phyloP scores from a whole-genome alignment of 2,888 invertebrate genomes.

The Tupiocoris notatus region DNA sequence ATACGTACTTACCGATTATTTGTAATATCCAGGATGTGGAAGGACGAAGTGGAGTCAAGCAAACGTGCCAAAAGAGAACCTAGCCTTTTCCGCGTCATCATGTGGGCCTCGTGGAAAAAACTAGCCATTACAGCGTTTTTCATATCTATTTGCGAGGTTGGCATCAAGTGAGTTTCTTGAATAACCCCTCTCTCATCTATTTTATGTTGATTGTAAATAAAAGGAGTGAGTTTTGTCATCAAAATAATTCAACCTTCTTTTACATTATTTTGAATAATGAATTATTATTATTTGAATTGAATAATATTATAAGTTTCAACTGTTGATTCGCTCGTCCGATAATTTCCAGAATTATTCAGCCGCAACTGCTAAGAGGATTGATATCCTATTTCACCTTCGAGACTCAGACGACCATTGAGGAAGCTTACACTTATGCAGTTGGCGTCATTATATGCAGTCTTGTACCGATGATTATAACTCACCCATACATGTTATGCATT shows the following conservation, averaged over 20 bases:
- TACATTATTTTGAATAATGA: too few species aligned
- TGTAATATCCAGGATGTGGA: conserved; percentile 61
- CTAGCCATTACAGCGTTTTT: conserved; percentile 64
- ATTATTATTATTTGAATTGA: too few species aligned
- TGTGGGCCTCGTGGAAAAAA: conserved; percentile 63
- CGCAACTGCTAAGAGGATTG: conserved; percentile 54
- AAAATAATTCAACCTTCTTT: too few species aligned
- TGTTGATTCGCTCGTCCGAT: too few species aligned
- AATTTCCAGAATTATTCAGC: conserved; percentile 52
- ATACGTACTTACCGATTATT: too few species aligned
- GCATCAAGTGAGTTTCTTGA: conserved; percentile 26
- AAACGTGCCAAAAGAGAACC: conserved; percentile 58
- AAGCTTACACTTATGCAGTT: conserved; percentile 74
- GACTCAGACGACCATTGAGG: conserved; percentile 52
- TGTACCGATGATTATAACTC: conserved; percentile 72
- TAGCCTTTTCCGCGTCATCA: conserved; percentile 61
- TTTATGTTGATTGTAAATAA: too few species aligned
- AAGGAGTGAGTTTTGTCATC: too few species aligned
- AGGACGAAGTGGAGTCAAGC: conserved; percentile 59
- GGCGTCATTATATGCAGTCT: conserved; percentile 72
- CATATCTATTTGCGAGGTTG: conserved; percentile 51
- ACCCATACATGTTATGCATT: conserved; percentile 86
- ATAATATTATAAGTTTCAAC: too few species aligned
- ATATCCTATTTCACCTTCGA: conserved; percentile 55
- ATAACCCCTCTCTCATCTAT: too few species aligned